These are phyloP conservation scores for Scrobipalpa atriplicella DNA, from an alignment of 2,888 invertebrate species.

Conservation along the genomic window DNA sequence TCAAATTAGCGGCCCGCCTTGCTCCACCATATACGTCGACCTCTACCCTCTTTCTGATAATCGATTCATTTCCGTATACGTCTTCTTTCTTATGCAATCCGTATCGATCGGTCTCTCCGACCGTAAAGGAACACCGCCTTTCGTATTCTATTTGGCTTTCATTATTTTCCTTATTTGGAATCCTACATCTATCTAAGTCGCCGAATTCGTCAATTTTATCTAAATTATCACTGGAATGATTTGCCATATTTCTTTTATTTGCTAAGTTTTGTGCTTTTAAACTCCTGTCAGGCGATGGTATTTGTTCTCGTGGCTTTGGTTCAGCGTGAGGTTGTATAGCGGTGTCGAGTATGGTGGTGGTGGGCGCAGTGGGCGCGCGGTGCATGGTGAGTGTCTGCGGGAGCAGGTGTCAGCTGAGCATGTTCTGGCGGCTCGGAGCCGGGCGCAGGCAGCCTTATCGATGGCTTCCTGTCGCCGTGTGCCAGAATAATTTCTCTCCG, in stretches of 20 bases:
- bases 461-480: slow-evolving; percentile 72
- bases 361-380: slow-evolving; percentile 32
- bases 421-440: slow-evolving; percentile 42
- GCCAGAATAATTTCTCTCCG: slow-evolving; percentile 75
- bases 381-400: slow-evolving; percentile 32
- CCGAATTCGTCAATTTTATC: slow-evolving; percentile 62
- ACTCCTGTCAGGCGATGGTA: slow-evolving; percentile 33
- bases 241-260: slow-evolving; percentile 52
- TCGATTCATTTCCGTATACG: slow-evolving; percentile 68
- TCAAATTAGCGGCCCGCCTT: slow-evolving; percentile 69
- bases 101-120: slow-evolving; percentile 49
- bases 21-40: slow-evolving; percentile 61
- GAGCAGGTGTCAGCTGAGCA: slow-evolving; percentile 69
- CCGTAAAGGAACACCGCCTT: slow-evolving; percentile 52
- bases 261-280: slow-evolving; percentile 44
- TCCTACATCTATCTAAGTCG: slow-evolving; percentile 73
- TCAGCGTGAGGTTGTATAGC: slow-evolving; percentile 27
- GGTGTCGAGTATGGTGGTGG: slow-evolving; percentile 38
- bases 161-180: slow-evolving; percentile 55
- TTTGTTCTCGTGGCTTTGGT: slow-evolving; percentile 35
- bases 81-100: slow-evolving; percentile 63
- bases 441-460: slow-evolving; percentile 53
- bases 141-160: slow-evolving; percentile 57
- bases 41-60: slow-evolving; percentile 64
- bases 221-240: slow-evolving; percentile 72